Evolutionary conservation across 2,797 vertebrate species (phyloP), one percentile per base, ranked within the genome.

Genomic region (Fistularia commersonii): DNA sequence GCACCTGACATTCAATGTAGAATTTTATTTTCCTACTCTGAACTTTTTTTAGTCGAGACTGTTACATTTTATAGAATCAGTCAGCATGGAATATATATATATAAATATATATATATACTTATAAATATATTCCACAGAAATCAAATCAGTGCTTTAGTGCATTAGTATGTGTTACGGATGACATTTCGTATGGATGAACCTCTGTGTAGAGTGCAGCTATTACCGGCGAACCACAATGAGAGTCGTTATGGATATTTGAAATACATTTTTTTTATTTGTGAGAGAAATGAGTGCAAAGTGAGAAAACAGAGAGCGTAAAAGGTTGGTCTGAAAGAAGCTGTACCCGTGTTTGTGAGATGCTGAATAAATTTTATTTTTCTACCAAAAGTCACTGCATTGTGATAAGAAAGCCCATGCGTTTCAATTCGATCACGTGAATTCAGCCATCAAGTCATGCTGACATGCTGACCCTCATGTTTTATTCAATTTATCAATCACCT

Each of bases 21-120:
- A 71, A 61, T 23, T 66, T 54, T 70, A 71, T 80, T 79, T 82
- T 77, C 54, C 36, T 62, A 74, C 53, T 62, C 40, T 7, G 7
- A 61, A 40, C 36, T 23, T 41, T 69, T 63, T 57, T 44, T 4
- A 54, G 8, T 32, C 5, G 8, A 44, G 51, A 74, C 56, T 44
- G 49, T 75, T 67, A 46, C 6, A n/a, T 31, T 65, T 42, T 35
- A 45, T 11, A 43, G 35, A 51, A 8, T 54, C n/a, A 55, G 7
- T 66, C 55, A 54, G 12, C 7, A 61, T 41, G 33, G 47, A 6
- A 54, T 31, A 15, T 38, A 32, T 31, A 41, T 36, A n/a, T 61
- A 34, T 43, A 54, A 5, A 12, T 34, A 8, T 12, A 32, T 39
- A 1, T 41, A 69, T 69, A 54, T 38, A 44, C 33, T 37, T 49